Conservation (phyloP, 2,113 vertebrate species). For the Marcusenius ussheri region DNA sequence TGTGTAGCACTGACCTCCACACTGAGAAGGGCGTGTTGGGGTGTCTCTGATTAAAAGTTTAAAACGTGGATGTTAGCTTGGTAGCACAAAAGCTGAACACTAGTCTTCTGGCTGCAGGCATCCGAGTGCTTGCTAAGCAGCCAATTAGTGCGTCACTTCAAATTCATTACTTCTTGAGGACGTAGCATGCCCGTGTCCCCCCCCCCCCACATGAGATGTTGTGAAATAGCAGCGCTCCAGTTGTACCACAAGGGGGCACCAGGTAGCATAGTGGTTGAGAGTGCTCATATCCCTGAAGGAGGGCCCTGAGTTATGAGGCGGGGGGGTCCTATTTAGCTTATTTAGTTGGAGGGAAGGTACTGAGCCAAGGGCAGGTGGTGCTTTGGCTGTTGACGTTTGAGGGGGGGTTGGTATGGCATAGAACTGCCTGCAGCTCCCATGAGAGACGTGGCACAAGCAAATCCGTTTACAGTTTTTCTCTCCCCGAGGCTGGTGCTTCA, state of each 20-base stretch:
- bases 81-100: background rate
- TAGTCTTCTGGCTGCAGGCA: background rate
- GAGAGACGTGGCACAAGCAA: background rate
- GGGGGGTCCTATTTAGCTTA: background rate
- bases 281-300: background rate
- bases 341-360: background rate
- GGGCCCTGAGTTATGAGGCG: background rate
- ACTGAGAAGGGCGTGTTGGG: background rate
- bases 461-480: background rate
- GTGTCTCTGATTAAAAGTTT: background rate
- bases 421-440: background rate
- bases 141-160: background rate
- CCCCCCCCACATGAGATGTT: background rate
- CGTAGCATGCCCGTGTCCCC: background rate
- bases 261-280: background rate
- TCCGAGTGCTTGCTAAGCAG: background rate
- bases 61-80: background rate
- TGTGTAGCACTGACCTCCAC: background rate
- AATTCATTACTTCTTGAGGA: background rate
- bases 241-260: background rate
- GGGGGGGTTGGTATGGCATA: background rate
- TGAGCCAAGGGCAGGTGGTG: background rate
- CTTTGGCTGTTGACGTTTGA: background rate
- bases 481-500: background rate
- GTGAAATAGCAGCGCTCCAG: background rate